A percentile compares a stretch with the other conserved stretches of the same genome.
These are phyloP conservation scores for Zoroaster sp. DNA, from an alignment of 53 echinoderm and acorn worm genomes.

Conservation along the genomic window DNA sequence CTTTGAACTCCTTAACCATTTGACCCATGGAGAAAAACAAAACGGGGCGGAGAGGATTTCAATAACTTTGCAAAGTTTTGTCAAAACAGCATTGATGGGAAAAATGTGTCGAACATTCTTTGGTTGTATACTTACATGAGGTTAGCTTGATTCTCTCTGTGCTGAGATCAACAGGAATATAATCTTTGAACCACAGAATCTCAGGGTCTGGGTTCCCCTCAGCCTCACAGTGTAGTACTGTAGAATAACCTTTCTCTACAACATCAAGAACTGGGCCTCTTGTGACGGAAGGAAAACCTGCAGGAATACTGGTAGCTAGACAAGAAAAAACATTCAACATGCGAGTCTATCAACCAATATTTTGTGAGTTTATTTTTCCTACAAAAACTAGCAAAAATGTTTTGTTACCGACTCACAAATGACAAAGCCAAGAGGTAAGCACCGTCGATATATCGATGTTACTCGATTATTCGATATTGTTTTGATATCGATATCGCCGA, in stretches of 20 bases:
- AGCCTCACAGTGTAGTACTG: slow-evolving; percentile 66
- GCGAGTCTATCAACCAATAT: neutral
- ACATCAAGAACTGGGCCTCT: slow-evolving; percentile 53
- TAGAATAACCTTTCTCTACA: slow-evolving; percentile 75
- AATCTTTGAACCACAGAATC: slow-evolving; percentile 83
- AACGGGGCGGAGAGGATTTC: too few species aligned
- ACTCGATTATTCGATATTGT: too few species aligned
- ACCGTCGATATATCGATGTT: too few species aligned
- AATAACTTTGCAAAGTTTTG: too few species aligned
- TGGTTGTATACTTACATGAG: slow-evolving; percentile 58
- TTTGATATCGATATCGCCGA: too few species aligned
- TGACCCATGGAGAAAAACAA: neutral
- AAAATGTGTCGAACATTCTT: neutral
- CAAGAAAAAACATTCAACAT: neutral
- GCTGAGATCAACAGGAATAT: slow-evolving; percentile 62
- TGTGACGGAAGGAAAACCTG: slow-evolving; percentile 77
- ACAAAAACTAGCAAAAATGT: neutral
- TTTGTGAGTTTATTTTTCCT: neutral
- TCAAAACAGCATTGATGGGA: neutral
- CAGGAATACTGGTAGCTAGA: slow-evolving; percentile 76
- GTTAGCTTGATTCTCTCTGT: slow-evolving; percentile 35
- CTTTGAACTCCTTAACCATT: neutral
- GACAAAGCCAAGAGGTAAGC: neutral
- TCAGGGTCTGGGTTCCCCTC: slow-evolving; percentile 84
- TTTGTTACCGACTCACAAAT: neutral